Percentiles rank a stretch among this genome's conserved stretches.
phyloP scores from a whole-genome alignment of 37 sponge, comb jelly and placozoan genomes.

The Beroe ovata region DNA sequence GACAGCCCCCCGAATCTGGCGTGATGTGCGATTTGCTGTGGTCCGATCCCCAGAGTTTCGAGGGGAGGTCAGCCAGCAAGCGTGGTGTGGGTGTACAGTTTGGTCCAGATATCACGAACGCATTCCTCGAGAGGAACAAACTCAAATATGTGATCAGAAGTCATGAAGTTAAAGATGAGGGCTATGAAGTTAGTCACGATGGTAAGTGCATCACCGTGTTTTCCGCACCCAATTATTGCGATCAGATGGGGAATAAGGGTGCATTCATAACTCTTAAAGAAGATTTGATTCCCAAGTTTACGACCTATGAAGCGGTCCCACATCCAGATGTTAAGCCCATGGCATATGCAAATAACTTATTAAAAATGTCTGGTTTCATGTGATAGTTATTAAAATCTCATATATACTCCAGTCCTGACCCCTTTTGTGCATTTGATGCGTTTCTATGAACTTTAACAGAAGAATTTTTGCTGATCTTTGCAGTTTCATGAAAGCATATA shows the following conservation, averaged over 20 bases:
- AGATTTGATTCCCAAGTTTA: constrained; percentile 84
- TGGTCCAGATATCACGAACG: constrained; percentile 90
- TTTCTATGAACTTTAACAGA: no score
- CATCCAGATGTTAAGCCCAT: constrained; percentile 95
- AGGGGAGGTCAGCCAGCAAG: constrained; percentile 86
- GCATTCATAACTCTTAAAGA: constrained; percentile 85
- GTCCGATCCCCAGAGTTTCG: constrained; percentile 91
- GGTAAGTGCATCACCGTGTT: constrained; percentile 98
- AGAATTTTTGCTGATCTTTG: no score
- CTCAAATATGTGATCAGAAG: constrained; percentile 85
- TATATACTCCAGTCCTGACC: no score
- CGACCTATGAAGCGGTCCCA: constrained; percentile 91
- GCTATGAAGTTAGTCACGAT: constrained; percentile 92
- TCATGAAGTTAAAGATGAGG: constrained; percentile 96
- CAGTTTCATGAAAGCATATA: no score
- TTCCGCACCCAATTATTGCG: constrained; percentile 99
- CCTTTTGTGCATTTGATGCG: no score
- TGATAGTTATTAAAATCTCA: no score
- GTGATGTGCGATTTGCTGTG: constrained; percentile 98
- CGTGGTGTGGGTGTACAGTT: constrained; percentile 96
- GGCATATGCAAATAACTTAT: constrained; percentile 92
- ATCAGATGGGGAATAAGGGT: constrained; percentile 98
- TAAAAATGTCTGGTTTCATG: constrained; percentile 71
- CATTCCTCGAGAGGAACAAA: constrained; percentile 77
- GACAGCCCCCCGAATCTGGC: constrained; percentile 77